Base-by-base conservation (phyloP, 2,888 invertebrate species). In the Syrphus vitripennis region DNA sequence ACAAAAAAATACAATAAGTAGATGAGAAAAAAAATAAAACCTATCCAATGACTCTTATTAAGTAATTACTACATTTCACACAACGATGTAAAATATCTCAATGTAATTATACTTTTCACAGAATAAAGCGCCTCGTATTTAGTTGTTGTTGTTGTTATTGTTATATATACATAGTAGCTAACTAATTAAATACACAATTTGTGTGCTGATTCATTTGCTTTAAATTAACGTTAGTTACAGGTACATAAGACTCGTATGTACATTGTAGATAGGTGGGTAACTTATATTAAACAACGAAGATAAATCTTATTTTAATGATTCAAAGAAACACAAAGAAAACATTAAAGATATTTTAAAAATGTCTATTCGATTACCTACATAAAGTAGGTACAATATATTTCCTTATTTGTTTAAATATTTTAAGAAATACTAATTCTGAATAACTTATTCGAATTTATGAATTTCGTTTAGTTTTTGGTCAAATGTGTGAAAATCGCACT, bases 11-110 rank as follows among this genome's bases (percentile, higher is more conserved):
- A 67, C 50, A 45, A 55, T 24, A 19, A 55, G n/a, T 59, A 24
- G 19, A 48, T 4, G 3, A 61, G 26, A 16, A 37, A 69, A 45
- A 40, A 31, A 42, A 42, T 14, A 40, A 14, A 29, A 6, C 31
- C 16, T 0, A 26, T 31, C 45, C 65, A 59, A 26, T 70, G 77
- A 70, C 37, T 67, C 45, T 74, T 65, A 80, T 74, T 80, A 61
- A 80, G 80, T 69, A 80, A 80, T 80, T 80, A 74, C 59, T 69
- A 67, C 19, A 59, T 42, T 80, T 80, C 80, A 69, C 80, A 80
- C 24, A 31, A 50, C 67, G 59, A 31, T 74, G 80, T 67, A 80
- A 80, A 74, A 74, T 69, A 48, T 63, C 80, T 59, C 67, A 12
- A 26, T 74, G 67, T 34, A 80, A 80, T 74, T 67, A 80, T 12